Conservation (phyloP, 2,888 invertebrate genomes). For the Aricia artaxerxes region DNA sequence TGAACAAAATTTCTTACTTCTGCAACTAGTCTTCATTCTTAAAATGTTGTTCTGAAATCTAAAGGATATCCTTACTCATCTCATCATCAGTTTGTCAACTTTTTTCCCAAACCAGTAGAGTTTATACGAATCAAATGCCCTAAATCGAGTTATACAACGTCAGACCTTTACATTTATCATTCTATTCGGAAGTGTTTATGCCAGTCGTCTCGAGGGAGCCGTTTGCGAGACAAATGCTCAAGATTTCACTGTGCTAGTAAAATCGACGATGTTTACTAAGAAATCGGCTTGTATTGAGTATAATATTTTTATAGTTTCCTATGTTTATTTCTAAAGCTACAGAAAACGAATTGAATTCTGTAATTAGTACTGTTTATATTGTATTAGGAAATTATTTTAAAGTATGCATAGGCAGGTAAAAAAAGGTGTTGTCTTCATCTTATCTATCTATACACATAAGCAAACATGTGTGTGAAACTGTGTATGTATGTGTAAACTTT, state of each 20-base stretch:
- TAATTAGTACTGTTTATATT: not conserved
- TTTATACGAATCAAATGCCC: not conserved
- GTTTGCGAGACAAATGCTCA: conserved; percentile 2
- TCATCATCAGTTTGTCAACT: not conserved
- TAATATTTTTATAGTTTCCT: not conserved
- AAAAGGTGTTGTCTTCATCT: not conserved
- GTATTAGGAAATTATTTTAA: not conserved
- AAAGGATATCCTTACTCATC: no score
- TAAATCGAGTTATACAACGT: not conserved
- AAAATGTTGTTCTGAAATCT: no score
- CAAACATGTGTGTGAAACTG: not conserved
- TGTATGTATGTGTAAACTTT: not conserved
- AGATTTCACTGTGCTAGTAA: not conserved
- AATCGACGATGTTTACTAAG: not conserved
- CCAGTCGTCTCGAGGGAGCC: not conserved
- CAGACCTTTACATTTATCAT: conserved; percentile 7
- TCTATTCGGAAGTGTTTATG: conserved; percentile 16
- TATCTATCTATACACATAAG: no score
- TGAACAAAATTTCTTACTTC: no score
- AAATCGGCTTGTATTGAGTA: not conserved
- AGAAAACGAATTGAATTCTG: no score
- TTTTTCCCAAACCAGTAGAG: not conserved
- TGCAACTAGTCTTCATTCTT: no score
- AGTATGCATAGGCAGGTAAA: not conserved
- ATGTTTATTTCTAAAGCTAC: no score